Base-by-base conservation (phyloP, 1,140 invertebrate species). In the Drosophila sp. region DNA sequence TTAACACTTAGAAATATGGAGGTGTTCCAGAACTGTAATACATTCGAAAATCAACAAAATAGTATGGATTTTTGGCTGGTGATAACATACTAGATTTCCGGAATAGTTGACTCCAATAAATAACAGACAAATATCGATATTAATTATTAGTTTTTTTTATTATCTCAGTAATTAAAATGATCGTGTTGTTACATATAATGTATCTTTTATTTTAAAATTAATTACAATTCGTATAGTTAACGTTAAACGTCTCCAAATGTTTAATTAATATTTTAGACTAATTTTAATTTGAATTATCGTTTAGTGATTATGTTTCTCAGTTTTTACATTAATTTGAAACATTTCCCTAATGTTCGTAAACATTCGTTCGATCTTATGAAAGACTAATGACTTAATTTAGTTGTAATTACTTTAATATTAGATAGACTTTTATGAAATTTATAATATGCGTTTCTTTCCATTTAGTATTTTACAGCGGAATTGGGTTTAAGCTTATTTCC, bases 371-470 rank as follows among this genome's bases (percentile, higher is more conserved):
- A 41, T 64, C 82, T 87, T 87, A 87, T 67, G 76, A 76, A 29
- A 82, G 67, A 89, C 82, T 87, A 87, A 89, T 87, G 83, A 87
- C 82, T 87, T 87, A 87, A 66, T 82, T 86, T 78, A 75, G 61
- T 84, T 67, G 61, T 76, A 70, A 48, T 48, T 46, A 13, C 27
- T 45, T 80, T 81, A 69, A 70, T 70, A 89, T 79, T 82, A 83
- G 65, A 34, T 66, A 78, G 67, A 50, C 27, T 63, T 74, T 41
- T 48, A 72, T 43, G n/a, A 43, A 59, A 58, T 70, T 45, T 57
- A 76, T 45, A 70, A 40, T 63, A 64, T 38, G 59, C 27, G 16
- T 66, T 59, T 29, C 54, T 25, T 65, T 82, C 74, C 48, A 43
- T 80, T 86, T 80, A 87, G 81, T 86, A 86, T 89, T 82, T 87